These are phyloP conservation scores for Pocota personata DNA, from an alignment of 2,888 invertebrate species.

Conservation along the genomic window DNA sequence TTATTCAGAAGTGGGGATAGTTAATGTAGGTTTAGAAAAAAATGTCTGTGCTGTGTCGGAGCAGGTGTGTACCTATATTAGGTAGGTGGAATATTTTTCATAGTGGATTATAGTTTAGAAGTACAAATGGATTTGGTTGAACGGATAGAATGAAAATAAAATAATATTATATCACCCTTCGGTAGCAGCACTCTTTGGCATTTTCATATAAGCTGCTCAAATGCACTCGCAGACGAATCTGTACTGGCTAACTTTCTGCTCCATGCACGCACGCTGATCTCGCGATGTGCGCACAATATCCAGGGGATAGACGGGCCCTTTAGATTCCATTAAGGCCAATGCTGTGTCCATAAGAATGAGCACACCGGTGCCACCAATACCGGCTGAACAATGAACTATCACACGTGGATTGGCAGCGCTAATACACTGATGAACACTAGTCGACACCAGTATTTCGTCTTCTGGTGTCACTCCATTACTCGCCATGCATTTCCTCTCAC, in stretches of 20 bases:
- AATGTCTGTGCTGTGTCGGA: neutral
- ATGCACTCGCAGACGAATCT: constrained; percentile 99
- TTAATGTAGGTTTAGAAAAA: neutral
- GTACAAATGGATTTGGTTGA: constrained; percentile 48
- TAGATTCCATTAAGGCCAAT: constrained; percentile 94
- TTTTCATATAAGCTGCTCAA: constrained; percentile 92
- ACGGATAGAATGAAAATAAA: constrained; percentile 43
- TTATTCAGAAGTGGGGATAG: constrained; percentile 12
- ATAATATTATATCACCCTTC: constrained; percentile 75
- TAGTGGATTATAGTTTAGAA: constrained; percentile 43
- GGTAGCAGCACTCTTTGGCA: constrained; percentile 80
- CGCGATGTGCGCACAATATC: constrained; percentile 97
- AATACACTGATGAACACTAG: constrained; percentile 83
- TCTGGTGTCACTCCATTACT: constrained; percentile 82
- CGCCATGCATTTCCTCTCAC: constrained; percentile 81
- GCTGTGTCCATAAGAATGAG: constrained; percentile 99
- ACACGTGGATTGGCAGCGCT: constrained; percentile 88
- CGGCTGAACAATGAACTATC: constrained; percentile 98
- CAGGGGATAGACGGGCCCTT: constrained; percentile 97
- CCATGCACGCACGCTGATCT: constrained; percentile 98
- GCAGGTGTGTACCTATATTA: constrained; percentile 23
- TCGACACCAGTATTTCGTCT: constrained; percentile 82
- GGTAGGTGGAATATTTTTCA: neutral
- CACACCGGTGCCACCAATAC: constrained; percentile 99
- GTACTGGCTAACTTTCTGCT: constrained; percentile 99